Evolutionary conservation across 2,888 invertebrate species (phyloP).

Genomic region (Synergus laeviventris): DNA sequence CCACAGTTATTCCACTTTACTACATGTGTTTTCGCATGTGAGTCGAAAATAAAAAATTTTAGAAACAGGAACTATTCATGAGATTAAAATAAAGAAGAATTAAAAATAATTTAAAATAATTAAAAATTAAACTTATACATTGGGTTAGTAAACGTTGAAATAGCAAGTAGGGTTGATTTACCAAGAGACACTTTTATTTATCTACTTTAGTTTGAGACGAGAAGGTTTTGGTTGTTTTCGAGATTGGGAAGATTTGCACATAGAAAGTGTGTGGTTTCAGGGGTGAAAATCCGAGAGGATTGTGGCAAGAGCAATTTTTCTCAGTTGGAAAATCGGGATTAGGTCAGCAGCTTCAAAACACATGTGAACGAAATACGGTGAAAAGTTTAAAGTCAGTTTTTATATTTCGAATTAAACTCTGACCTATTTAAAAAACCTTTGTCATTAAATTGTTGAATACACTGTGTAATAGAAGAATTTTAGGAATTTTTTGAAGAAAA

Average conservation of each 20-base stretch:
- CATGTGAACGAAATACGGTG: not conserved
- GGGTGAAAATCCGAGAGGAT: slow-evolving; percentile 1
- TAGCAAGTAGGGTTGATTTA: not conserved
- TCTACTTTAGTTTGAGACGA: not conserved
- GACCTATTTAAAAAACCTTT: not conserved
- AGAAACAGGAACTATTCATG: too few species aligned
- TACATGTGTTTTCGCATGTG: not conserved
- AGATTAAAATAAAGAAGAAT: too few species aligned
- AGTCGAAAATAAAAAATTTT: too few species aligned
- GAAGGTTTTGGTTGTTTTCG: not conserved
- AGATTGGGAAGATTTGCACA: not conserved
- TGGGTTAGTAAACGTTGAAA: not conserved
- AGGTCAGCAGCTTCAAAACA: not conserved
- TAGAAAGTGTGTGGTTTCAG: not conserved
- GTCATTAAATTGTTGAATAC: not conserved
- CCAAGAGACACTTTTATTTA: not conserved
- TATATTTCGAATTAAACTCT: not conserved
- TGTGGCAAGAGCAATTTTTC: not conserved
- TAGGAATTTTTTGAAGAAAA: not conserved
- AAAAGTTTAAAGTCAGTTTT: not conserved
- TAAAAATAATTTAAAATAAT: too few species aligned
- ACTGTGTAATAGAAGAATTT: not conserved
- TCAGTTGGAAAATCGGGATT: not conserved
- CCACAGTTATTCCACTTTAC: not conserved
- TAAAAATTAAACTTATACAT: not conserved